Evolutionary conservation across 2,888 invertebrate species (phyloP).

Genomic region (Drosophila monieri): DNA sequence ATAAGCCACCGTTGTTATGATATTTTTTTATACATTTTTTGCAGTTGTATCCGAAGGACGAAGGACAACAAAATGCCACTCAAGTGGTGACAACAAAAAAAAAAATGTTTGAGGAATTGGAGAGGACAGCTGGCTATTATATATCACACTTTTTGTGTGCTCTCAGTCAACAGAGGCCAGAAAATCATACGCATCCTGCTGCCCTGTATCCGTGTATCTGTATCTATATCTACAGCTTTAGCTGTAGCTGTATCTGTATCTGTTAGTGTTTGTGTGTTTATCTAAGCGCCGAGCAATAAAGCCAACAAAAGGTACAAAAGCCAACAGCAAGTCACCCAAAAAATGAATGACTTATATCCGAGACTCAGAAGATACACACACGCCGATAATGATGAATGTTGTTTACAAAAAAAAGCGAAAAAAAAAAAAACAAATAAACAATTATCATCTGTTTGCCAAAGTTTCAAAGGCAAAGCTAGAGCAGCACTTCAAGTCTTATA

Average conservation of each 20-base stretch:
- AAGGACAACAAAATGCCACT: slow-evolving; percentile 36
- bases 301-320: slow-evolving; percentile 40
- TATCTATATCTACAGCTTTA: not conserved
- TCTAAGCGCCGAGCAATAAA: slow-evolving; percentile 39
- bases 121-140: slow-evolving; percentile 42
- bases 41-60: slow-evolving; percentile 11
- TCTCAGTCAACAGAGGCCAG: slow-evolving; percentile 25
- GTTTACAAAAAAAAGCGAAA: slow-evolving; percentile 19
- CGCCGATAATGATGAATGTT: slow-evolving; percentile 37
- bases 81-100: slow-evolving; percentile 42
- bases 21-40: slow-evolving; percentile 3
- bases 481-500: too few relatives aligned
- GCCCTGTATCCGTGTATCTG: slow-evolving; percentile 10
- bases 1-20: slow-evolving; percentile 16
- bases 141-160: slow-evolving; percentile 44
- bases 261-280: slow-evolving; percentile 30
- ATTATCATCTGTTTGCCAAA: slow-evolving; percentile 34
- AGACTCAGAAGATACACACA: slow-evolving; percentile 29
- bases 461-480: slow-evolving; percentile 2
- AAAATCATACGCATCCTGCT: slow-evolving; percentile 17
- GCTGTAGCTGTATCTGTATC: slow-evolving; percentile 15
- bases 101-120: slow-evolving; percentile 3
- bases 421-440: slow-evolving; percentile 44
- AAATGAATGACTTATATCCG: slow-evolving; percentile 31
- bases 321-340: slow-evolving; percentile 21